These are phyloP conservation scores for Resseliella maxima DNA, from an alignment of 2,888 invertebrate genomes.

Conservation along the genomic window DNA sequence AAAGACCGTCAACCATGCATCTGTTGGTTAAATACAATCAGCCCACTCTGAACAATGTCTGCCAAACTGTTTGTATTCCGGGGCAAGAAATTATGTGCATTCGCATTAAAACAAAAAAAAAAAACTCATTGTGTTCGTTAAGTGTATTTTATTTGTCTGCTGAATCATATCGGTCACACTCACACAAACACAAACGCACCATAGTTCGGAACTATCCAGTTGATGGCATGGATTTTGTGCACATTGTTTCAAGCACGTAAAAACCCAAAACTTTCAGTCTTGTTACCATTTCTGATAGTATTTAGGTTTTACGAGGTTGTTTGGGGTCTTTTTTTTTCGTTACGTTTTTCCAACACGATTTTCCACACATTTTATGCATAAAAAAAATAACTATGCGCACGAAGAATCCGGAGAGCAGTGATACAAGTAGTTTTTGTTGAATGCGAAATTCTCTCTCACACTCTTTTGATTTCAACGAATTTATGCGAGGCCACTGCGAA, in stretches of 20 bases:
- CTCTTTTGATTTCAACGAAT: not conserved
- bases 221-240: not conserved
- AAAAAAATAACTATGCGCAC: not conserved
- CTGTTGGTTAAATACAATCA: constrained; percentile 10
- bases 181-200: not conserved
- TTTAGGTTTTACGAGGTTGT: not conserved
- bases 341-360: not conserved
- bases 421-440: not conserved
- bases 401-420: not conserved
- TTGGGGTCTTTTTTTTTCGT: not conserved
- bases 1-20: too few relatives aligned
- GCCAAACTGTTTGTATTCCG: not conserved
- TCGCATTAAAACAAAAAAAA: constrained; percentile 43
- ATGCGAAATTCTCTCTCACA: too few relatives aligned
- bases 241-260: not conserved
- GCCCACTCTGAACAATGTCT: not conserved
- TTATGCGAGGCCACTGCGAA: not conserved
- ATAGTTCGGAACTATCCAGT: not conserved
- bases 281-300: not conserved
- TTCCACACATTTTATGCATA: not conserved
- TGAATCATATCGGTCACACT: constrained; percentile 4
- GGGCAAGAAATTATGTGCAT: constrained; percentile 24
- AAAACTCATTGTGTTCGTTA: constrained; percentile 36
- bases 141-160: constrained; percentile 43
- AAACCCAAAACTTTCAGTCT: not conserved